Base-by-base conservation (phyloP, 2,797 vertebrate genomes). In the Acrossocheilus wenchowensis region DNA sequence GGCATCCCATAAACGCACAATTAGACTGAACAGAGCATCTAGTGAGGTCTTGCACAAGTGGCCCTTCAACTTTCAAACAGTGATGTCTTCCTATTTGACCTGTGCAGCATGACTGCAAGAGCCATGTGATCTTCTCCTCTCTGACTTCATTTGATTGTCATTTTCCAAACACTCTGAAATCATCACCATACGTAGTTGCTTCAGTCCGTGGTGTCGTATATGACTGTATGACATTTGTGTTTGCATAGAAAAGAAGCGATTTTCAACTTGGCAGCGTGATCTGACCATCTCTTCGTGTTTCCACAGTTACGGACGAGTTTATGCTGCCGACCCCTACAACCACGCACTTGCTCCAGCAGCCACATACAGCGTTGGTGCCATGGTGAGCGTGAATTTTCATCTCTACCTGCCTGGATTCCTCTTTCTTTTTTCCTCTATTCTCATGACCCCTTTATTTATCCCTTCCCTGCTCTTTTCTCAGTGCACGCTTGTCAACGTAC, bases 281-380 rank as follows among this genome's bases (percentile, higher is more conserved):
- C 9, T 30, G 69, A 30, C 91, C 30, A 66, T 30, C 86, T 78
- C 83, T 45, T 6, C 86, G 14, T 92, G 81, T 92, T 77, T 93
- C 95, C 94, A 83, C 94, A 99, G 98, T 98, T 99, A 98, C 95
- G 98, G 98, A 98, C 96, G 97, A 97, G 97, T 99, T 97, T 99
- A 98, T 97, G 97, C 98, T 98, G 96, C 98, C 95, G 97, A 99
- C 96, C 97, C 98, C 97, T 99, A 98, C 97, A 98, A 97, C 97
- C 97, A 98, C 97, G 93, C 97, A 97, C 97, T 98, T 97, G 95
- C 97, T 97, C 97, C 98, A 97, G 96, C 97, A 97, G 96, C 97
- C 96, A 96, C 97, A 97, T 99, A 98, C 97, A 97, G 97, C 97
- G 96, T 98, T 97, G 97, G 98, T 98, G 96, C 98, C 97, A 95